Conservation (phyloP, 2,797 vertebrate species). For the Macrochelys suwanniensis region DNA sequence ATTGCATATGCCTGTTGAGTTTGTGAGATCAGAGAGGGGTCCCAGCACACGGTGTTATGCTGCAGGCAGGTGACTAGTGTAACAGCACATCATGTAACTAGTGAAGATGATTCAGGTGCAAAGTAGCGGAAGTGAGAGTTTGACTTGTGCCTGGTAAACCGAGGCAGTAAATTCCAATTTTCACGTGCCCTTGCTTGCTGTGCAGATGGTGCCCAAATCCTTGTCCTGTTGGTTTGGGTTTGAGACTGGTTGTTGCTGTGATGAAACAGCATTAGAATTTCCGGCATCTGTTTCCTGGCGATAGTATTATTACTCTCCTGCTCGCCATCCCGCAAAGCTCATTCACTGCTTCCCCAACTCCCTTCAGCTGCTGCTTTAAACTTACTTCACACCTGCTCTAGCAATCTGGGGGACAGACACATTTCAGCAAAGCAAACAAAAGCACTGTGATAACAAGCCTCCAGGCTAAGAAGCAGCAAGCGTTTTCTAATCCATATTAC, state of each 20-base stretch:
- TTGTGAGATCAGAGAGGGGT: slow-evolving; percentile 22
- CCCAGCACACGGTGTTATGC: not conserved
- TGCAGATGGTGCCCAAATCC: not conserved
- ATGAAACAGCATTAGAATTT: not conserved
- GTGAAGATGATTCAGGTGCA: slow-evolving; percentile 33
- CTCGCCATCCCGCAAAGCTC: not conserved
- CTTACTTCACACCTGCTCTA: not conserved
- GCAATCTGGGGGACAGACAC: not conserved
- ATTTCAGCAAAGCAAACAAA: not conserved
- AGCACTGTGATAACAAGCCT: not conserved
- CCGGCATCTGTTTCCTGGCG: not conserved
- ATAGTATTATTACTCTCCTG: no score
- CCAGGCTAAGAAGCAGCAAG: not conserved
- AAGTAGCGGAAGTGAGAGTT: slow-evolving; percentile 20
- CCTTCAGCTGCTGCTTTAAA: not conserved
- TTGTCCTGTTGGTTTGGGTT: rapidly evolving
- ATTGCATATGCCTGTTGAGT: not conserved
- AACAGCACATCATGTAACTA: slow-evolving; percentile 36
- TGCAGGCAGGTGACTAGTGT: slow-evolving; percentile 52
- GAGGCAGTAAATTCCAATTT: not conserved
- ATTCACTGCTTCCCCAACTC: not conserved
- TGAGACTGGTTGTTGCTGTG: not conserved
- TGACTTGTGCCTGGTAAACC: slow-evolving; percentile 18
- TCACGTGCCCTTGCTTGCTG: not conserved
- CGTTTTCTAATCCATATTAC: not conserved